These are phyloP conservation scores for Drosophila lutescens DNA, from an alignment of 2,888 invertebrate genomes.

Conservation along the genomic window DNA sequence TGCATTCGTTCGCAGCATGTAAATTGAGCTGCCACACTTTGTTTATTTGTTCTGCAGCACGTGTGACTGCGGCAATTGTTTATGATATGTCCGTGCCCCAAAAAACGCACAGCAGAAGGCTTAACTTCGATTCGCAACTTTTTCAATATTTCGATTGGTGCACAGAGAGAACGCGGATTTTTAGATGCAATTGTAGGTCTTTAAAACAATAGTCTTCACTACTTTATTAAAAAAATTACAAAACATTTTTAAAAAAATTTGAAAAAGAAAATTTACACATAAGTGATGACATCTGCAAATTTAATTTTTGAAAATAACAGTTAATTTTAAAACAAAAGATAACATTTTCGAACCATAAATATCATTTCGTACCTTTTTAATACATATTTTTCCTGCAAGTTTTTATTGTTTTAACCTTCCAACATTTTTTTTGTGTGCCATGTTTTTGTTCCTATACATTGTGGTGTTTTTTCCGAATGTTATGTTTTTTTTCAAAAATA, in stretches of 20 bases:
- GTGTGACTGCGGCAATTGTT: constrained; percentile 58
- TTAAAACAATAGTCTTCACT: not conserved
- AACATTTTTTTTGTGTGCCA: not conserved
- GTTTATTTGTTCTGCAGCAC: constrained; percentile 68
- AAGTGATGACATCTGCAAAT: no score
- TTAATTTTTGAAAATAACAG: no score
- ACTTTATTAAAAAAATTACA: not conserved
- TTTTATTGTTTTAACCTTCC: no score
- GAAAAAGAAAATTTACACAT: no score
- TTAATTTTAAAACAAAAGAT: no score
- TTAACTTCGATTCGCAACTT: constrained; percentile 29
- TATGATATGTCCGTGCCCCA: constrained; percentile 35
- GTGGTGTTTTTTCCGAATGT: not conserved
- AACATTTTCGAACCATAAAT: no score
- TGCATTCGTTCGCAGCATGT: constrained; percentile 42
- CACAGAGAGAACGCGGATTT: not conserved
- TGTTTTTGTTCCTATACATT: not conserved
- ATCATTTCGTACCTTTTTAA: no score
- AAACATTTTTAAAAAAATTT: no score
- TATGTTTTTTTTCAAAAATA: constrained; percentile 3
- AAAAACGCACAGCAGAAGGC: constrained; percentile 10
- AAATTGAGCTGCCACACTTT: constrained; percentile 67
- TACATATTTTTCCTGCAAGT: no score
- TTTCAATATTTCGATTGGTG: constrained; percentile 19
- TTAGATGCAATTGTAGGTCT: no score